A percentile compares a stretch with the other conserved stretches of the same genome.
Conservation (phyloP, 2,797 vertebrate genomes). For the Picus viridis region DNA sequence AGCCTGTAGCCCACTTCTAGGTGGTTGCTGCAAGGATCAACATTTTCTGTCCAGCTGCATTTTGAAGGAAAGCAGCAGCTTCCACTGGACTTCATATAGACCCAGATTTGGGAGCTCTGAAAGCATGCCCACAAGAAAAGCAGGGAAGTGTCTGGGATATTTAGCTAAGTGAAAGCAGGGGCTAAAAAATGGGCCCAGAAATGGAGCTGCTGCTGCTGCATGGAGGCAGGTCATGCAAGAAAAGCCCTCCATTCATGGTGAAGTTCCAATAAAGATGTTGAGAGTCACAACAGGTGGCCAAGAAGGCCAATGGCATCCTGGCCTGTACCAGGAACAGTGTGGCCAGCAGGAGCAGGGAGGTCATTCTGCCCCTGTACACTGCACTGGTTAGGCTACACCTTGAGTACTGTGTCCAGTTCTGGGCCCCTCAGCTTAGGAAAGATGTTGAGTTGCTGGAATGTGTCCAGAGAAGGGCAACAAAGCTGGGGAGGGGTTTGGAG, state of each 20-base stretch:
- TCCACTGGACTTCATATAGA: background rate
- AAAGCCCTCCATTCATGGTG: background rate
- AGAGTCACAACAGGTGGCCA: background rate
- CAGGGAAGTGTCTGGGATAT: background rate
- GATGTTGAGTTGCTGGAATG: too few relatives aligned
- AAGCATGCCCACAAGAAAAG: background rate
- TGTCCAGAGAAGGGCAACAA: too few relatives aligned
- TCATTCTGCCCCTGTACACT: too few relatives aligned
- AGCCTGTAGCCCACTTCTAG: background rate
- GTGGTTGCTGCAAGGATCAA: background rate
- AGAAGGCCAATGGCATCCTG: too few relatives aligned
- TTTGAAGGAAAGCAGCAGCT: background rate
- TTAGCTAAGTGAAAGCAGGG: background rate
- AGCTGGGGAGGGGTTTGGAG: too few relatives aligned
- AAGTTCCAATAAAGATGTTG: accelerated
- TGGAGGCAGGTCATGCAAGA: background rate
- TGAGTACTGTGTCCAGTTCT: too few relatives aligned
- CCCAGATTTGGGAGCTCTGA: background rate
- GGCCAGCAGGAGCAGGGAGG: too few relatives aligned
- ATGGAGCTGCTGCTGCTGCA: background rate
- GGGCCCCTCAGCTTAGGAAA: too few relatives aligned
- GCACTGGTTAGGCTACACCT: too few relatives aligned
- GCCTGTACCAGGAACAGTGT: too few relatives aligned
- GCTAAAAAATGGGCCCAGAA: background rate
- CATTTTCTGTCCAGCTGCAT: background rate